Percentiles rank a stretch among this genome's conserved stretches.
phyloP scores from a whole-genome alignment of 92 coral and sea anemone species.

The Meandrina meandrites region DNA sequence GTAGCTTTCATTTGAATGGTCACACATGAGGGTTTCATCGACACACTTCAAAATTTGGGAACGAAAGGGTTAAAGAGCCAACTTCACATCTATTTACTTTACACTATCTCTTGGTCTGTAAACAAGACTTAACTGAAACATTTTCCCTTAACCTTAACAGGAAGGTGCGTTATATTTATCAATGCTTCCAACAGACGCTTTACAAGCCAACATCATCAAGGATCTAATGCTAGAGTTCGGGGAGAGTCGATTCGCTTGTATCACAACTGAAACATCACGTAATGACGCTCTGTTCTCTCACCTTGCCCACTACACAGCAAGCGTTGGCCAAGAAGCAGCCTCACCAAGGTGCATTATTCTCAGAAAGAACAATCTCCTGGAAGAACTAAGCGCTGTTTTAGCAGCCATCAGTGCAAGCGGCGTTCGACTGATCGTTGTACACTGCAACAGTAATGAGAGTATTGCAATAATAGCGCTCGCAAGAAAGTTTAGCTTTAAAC shows the following conservation, averaged over 20 bases:
- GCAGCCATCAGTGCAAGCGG: conserved; percentile 79
- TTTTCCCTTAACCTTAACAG: conserved; percentile 16
- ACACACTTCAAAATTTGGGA: neutral
- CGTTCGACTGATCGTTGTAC: conserved; percentile 55
- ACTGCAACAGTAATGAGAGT: conserved; percentile 55
- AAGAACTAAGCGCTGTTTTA: conserved; percentile 53
- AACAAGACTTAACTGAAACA: neutral
- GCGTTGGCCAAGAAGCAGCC: conserved; percentile 19
- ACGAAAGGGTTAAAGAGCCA: too few species aligned
- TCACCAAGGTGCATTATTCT: conserved; percentile 62
- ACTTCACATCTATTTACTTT: neutral
- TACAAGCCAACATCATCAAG: conserved; percentile 60
- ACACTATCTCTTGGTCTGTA: neutral
- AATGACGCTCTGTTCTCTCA: conserved; percentile 63
- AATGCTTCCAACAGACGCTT: conserved; percentile 62
- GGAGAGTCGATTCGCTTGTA: conserved; percentile 72
- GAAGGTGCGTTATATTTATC: conserved; percentile 52
- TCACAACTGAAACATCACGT: conserved; percentile 61
- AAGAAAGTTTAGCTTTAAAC: conserved; percentile 50
- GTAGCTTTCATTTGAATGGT: neutral
- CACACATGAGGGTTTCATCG: neutral
- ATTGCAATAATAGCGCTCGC: conserved; percentile 47
- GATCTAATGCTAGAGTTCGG: conserved; percentile 70
- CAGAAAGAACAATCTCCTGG: conserved; percentile 4
- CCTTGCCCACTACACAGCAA: conserved; percentile 45